Conservation (phyloP, 2,113 vertebrate genomes). For the Morphnarchus princeps region DNA sequence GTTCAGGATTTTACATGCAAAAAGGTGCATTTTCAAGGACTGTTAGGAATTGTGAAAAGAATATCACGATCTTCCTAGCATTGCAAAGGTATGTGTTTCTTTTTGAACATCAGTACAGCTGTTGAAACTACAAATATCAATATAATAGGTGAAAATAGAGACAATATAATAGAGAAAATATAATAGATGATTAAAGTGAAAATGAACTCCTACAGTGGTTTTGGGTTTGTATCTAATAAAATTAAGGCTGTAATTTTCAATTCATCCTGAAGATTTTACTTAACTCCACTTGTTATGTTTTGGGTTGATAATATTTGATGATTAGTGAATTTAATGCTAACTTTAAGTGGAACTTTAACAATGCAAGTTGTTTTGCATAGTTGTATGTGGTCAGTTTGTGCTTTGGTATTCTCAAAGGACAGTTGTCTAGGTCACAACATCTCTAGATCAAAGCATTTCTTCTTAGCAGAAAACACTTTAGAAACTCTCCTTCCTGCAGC, state of each 20-base stretch:
- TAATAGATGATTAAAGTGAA: not conserved
- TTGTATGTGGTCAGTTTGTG: accelerated
- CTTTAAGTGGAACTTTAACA: not conserved
- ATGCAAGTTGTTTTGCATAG: not conserved
- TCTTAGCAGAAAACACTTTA: not conserved
- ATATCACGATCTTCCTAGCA: not conserved
- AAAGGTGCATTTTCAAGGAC: not conserved
- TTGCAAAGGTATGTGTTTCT: not conserved
- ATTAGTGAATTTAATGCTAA: not conserved
- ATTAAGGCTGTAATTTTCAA: not conserved
- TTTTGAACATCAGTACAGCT: not conserved
- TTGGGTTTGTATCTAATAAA: not conserved
- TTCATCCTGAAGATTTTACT: not conserved
- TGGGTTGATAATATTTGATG: not conserved
- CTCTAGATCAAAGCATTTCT: not conserved
- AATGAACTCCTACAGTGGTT: not conserved
- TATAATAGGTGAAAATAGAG: not conserved
- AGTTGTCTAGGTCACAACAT: not conserved
- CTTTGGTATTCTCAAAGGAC: not conserved
- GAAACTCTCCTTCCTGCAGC: not conserved
- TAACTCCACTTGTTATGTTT: not conserved
- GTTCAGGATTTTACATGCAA: not conserved
- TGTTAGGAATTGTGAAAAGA: not conserved
- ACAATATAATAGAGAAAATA: not conserved
- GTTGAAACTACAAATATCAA: not conserved